phyloP scores from a whole-genome alignment of 2,797 vertebrate species.

The Enteromius afrohamiltoni region DNA sequence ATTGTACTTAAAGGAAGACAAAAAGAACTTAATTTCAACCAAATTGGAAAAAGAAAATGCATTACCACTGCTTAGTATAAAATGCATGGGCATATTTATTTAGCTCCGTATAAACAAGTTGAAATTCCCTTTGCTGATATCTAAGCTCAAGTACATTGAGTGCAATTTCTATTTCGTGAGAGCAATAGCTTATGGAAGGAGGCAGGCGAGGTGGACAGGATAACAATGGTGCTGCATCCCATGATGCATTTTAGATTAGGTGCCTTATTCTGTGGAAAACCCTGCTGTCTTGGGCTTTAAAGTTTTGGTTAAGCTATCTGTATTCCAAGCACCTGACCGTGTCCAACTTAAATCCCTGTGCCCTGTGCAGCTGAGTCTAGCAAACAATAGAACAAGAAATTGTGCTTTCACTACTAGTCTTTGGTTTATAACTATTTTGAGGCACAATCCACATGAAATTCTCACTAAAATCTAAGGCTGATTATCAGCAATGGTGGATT shows the following conservation, averaged over 20 bases:
- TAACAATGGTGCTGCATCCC: constrained; percentile 48
- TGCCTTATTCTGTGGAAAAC: constrained; percentile 55
- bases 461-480: constrained; percentile 58
- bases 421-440: constrained; percentile 61
- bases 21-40: background rate
- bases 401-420: constrained; percentile 41
- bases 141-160: constrained; percentile 36
- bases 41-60: background rate
- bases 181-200: constrained; percentile 27
- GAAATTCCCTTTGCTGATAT: constrained; percentile 32
- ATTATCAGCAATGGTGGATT: constrained; percentile 68
- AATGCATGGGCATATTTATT: constrained; percentile 21
- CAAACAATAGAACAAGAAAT: constrained; percentile 53
- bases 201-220: constrained; percentile 29
- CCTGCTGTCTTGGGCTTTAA: constrained; percentile 47
- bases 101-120: background rate
- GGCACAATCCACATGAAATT: constrained; percentile 57
- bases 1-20: background rate
- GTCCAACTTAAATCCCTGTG: constrained; percentile 53
- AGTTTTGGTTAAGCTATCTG: constrained; percentile 58
- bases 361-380: constrained; percentile 49
- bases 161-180: constrained; percentile 39
- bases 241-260: constrained; percentile 57
- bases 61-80: constrained; percentile 25
- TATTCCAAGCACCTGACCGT: constrained; percentile 58